Evolutionary conservation across 2,888 invertebrate species (phyloP).

Genomic region (Lasioglossum vierecki): DNA sequence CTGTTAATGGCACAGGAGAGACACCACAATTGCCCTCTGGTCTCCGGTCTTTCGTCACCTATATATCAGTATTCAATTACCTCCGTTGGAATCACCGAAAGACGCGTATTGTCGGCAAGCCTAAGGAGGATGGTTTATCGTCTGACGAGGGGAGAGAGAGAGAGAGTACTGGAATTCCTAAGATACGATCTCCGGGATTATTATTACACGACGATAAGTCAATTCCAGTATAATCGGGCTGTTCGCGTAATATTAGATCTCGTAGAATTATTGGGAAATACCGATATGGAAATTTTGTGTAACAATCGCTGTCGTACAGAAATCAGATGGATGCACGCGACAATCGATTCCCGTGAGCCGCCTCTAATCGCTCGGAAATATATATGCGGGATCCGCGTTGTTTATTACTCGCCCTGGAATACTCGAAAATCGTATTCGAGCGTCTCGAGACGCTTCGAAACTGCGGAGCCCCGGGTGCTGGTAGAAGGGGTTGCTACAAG

Average conservation of each 20-base stretch:
- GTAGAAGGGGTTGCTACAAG: slow-evolving; percentile 70
- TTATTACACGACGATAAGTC: slow-evolving; percentile 34
- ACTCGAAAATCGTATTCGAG: slow-evolving; percentile 71
- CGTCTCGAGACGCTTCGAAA: slow-evolving; percentile 50
- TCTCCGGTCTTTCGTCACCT: slow-evolving; percentile 72
- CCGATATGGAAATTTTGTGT: neutral
- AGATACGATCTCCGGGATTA: slow-evolving; percentile 67
- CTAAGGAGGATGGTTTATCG: slow-evolving; percentile 72
- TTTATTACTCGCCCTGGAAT: slow-evolving; percentile 75
- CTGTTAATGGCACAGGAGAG: slow-evolving; percentile 39
- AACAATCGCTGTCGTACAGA: neutral
- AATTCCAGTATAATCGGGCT: slow-evolving; percentile 1
- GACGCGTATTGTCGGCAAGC: slow-evolving; percentile 65
- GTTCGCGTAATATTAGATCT: neutral
- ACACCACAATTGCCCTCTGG: slow-evolving; percentile 57
- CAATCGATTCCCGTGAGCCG: slow-evolving; percentile 41
- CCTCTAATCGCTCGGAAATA: slow-evolving; percentile 68
- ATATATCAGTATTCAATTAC: slow-evolving; percentile 81
- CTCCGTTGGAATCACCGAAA: slow-evolving; percentile 68
- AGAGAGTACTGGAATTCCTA: slow-evolving; percentile 52
- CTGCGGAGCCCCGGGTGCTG: slow-evolving; percentile 38
- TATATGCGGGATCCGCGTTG: slow-evolving; percentile 69
- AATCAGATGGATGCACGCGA: neutral
- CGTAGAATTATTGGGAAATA: neutral
- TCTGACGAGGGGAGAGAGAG: slow-evolving; percentile 36